phyloP scores from a whole-genome alignment of 2,888 invertebrate genomes.

The Phyllotreta striolata region DNA sequence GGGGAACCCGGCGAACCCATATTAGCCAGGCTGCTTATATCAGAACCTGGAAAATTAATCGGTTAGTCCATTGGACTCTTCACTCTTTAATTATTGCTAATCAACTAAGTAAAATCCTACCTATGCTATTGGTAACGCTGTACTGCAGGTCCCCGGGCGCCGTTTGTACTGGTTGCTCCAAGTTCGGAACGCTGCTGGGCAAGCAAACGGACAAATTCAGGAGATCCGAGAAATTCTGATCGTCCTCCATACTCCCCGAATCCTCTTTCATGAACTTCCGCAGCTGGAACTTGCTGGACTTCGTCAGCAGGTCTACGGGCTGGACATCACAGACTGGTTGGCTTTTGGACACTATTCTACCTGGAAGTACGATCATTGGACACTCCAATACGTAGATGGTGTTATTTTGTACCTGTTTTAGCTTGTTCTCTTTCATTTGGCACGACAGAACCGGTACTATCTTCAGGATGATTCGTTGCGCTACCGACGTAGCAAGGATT shows the following conservation, averaged over 20 bases:
- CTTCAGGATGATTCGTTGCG: slow-evolving; percentile 44
- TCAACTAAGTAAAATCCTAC: no score
- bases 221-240: slow-evolving; percentile 58
- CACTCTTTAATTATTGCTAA: neutral
- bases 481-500: slow-evolving; percentile 52
- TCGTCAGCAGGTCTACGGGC: slow-evolving; percentile 36
- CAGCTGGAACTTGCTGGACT: slow-evolving; percentile 43
- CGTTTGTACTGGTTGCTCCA: slow-evolving; percentile 51
- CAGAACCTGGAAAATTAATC: slow-evolving; percentile 56
- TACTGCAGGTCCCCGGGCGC: slow-evolving; percentile 51
- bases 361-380: slow-evolving; percentile 28
- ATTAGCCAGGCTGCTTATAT: slow-evolving; percentile 74
- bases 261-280: slow-evolving; percentile 42
- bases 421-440: slow-evolving; percentile 42
- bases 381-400: neutral
- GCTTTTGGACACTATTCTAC: slow-evolving; percentile 45
- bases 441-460: slow-evolving; percentile 41
- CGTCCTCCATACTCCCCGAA: slow-evolving; percentile 50
- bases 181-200: slow-evolving; percentile 50
- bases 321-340: slow-evolving; percentile 51
- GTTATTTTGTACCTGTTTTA: slow-evolving; percentile 35
- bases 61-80: neutral
- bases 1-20: slow-evolving; percentile 76
- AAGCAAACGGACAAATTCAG: slow-evolving; percentile 58
- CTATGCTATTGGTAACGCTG: slow-evolving; percentile 60